Conservation (phyloP, 2,113 vertebrate genomes). For the Nyctibius bracteatus region DNA sequence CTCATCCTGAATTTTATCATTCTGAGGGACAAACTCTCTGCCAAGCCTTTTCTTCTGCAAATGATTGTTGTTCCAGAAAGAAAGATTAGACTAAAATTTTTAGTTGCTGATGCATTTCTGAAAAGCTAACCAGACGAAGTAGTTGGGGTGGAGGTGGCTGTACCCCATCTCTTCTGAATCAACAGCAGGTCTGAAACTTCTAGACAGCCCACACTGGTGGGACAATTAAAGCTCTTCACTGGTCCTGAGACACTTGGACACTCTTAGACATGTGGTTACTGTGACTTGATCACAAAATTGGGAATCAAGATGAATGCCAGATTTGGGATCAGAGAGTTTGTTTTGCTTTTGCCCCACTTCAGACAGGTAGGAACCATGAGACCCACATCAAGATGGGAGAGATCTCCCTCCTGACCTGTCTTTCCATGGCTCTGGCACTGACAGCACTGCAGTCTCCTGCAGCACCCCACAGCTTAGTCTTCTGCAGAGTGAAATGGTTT, state of each 20-base stretch:
- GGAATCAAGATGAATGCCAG: not conserved
- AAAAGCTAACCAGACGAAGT: not conserved
- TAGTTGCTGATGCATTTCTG: not conserved
- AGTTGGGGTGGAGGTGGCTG: not conserved
- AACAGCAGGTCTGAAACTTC: not conserved
- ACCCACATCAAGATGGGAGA: not conserved
- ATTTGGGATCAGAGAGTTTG: not conserved
- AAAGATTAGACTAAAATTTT: not conserved
- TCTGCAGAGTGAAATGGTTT: not conserved
- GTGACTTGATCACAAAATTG: not conserved
- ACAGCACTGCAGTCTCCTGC: not conserved
- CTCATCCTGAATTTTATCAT: not conserved
- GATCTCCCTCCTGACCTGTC: not conserved
- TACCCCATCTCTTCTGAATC: not conserved
- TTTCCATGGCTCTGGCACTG: not conserved
- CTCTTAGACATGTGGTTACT: not conserved
- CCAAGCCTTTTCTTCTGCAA: not conserved
- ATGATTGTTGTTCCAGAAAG: not conserved
- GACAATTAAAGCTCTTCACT: not conserved
- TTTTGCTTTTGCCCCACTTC: not conserved
- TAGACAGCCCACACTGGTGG: not conserved
- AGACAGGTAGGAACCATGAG: not conserved
- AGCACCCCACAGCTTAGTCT: not conserved
- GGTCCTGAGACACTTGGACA: accelerated
- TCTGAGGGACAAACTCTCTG: not conserved